Conservation (phyloP, 2,888 invertebrate genomes). For the Epinotia bilunana region DNA sequence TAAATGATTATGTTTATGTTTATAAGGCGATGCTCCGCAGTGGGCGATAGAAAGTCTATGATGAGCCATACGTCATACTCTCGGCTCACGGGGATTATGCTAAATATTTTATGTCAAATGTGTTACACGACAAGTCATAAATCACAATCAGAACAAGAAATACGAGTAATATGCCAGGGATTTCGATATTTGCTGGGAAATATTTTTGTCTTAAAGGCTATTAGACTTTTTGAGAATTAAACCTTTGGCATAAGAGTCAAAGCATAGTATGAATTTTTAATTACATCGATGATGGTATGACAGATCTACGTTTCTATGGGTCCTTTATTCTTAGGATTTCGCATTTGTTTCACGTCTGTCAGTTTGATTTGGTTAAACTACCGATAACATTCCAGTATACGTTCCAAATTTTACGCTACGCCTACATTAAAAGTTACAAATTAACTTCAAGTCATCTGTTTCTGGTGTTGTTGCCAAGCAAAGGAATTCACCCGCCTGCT, state of each 20-base stretch:
- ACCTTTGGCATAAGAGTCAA: too few relatives aligned
- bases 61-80: constrained; percentile 26
- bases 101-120: constrained; percentile 31
- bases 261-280: background rate
- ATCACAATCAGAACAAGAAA: constrained; percentile 27
- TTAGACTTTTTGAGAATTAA: too few relatives aligned
- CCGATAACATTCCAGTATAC: background rate
- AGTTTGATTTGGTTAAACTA: background rate
- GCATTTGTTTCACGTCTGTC: too few relatives aligned
- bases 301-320: too few relatives aligned
- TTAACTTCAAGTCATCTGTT: background rate
- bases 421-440: background rate
- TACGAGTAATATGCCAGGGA: constrained; percentile 9
- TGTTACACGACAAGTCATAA: constrained; percentile 33
- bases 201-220: background rate
- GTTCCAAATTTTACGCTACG: background rate
- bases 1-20: background rate
- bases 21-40: background rate
- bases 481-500: constrained; percentile 3
- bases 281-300: too few relatives aligned
- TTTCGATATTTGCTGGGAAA: constrained; percentile 3
- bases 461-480: background rate
- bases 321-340: too few relatives aligned
- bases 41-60: constrained; percentile 34
- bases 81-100: constrained; percentile 39